phyloP scores from a whole-genome alignment of 2,888 invertebrate species.

The Drosophila anomelani region DNA sequence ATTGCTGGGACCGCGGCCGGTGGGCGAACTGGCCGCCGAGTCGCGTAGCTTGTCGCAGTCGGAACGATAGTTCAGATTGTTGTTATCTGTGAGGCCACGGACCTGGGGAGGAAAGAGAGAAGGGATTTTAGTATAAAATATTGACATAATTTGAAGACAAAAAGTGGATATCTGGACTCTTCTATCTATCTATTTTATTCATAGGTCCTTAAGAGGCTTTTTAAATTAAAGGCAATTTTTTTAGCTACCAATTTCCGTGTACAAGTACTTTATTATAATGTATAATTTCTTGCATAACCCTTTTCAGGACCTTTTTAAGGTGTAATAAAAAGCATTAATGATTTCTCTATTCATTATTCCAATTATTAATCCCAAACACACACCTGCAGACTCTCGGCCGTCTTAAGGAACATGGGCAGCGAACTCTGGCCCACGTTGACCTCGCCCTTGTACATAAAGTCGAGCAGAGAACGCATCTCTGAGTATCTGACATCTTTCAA shows the following conservation, averaged over 20 bases:
- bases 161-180: not conserved
- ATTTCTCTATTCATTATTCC: not conserved
- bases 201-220: too few relatives aligned
- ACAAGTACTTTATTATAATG: too few relatives aligned
- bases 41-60: slow-evolving; percentile 85
- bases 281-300: too few relatives aligned
- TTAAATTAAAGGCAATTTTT: too few relatives aligned
- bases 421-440: slow-evolving; percentile 96
- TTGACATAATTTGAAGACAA: not conserved
- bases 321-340: not conserved
- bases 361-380: slow-evolving; percentile 14
- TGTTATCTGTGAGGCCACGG: slow-evolving; percentile 94
- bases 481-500: slow-evolving; percentile 95
- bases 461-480: slow-evolving; percentile 95
- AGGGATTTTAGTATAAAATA: too few relatives aligned
- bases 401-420: slow-evolving; percentile 95
- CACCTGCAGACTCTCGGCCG: slow-evolving; percentile 95
- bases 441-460: slow-evolving; percentile 97
- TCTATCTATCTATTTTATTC: too few relatives aligned
- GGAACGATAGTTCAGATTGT: slow-evolving; percentile 86
- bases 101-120: slow-evolving; percentile 80
- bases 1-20: slow-evolving; percentile 72
- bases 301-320: not conserved
- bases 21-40: slow-evolving; percentile 83
- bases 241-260: not conserved